Conservation (phyloP, 2,888 invertebrate genomes). For the Spilosoma lubricipeda region DNA sequence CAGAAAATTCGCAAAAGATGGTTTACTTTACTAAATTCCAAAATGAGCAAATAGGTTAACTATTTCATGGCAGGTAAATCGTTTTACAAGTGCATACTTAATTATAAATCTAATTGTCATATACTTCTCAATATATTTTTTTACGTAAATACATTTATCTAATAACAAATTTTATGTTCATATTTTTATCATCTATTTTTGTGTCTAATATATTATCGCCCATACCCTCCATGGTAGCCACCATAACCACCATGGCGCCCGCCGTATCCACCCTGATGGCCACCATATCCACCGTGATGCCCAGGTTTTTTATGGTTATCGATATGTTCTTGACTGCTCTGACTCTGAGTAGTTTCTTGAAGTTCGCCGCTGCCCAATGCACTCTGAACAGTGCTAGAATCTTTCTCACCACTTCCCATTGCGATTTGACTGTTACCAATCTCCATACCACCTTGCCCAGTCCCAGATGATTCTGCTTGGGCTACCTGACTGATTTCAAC, state of each 20-base stretch:
- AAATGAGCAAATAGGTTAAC: background rate
- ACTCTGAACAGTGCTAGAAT: background rate
- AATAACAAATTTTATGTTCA: background rate
- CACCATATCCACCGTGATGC: background rate
- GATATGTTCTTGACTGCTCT: background rate
- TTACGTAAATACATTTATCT: background rate
- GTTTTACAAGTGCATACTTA: background rate
- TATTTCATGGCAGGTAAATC: background rate
- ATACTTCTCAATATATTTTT: background rate
- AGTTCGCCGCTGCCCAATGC: background rate
- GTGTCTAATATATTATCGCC: background rate
- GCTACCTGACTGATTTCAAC: background rate
- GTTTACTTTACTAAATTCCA: background rate
- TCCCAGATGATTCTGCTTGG: background rate
- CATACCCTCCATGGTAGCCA: background rate
- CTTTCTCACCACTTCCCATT: background rate
- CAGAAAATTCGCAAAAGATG: too few species aligned
- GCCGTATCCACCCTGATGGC: conserved; percentile 2
- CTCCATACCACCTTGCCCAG: background rate
- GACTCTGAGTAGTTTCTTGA: background rate
- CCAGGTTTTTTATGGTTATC: background rate
- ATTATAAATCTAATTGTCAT: background rate
- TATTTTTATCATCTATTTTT: background rate
- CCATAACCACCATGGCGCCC: background rate
- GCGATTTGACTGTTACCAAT: background rate